Percentiles rank a stretch among this genome's conserved stretches.
These are phyloP conservation scores for Rhyzopertha dominica DNA, from an alignment of 1,140 invertebrate species.

Conservation along the genomic window DNA sequence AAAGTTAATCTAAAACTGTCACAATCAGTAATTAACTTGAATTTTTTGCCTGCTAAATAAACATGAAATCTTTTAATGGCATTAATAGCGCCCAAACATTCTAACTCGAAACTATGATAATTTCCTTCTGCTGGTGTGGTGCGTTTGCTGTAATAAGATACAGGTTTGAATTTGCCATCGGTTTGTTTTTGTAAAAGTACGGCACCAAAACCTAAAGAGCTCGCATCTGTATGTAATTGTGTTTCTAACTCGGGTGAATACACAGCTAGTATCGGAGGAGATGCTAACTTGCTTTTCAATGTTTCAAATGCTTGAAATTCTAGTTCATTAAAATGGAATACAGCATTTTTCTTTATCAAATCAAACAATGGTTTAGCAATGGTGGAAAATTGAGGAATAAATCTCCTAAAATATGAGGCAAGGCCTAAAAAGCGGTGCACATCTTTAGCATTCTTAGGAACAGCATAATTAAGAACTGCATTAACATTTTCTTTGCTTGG, in stretches of 20 bases:
- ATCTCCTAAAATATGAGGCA: slow-evolving; percentile 40
- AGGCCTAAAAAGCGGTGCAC: too few species aligned
- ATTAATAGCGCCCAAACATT: too few species aligned
- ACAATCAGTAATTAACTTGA: too few species aligned
- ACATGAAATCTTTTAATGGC: too few species aligned
- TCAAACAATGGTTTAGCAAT: slow-evolving; percentile 28
- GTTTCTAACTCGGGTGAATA: slow-evolving; percentile 37
- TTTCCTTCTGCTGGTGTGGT: too few species aligned
- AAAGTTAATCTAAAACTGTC: too few species aligned
- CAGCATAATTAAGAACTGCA: slow-evolving; percentile 7
- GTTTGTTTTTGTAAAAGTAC: too few species aligned
- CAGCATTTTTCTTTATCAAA: slow-evolving; percentile 26
- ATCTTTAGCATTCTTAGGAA: slow-evolving; percentile 10
- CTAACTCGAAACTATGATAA: too few species aligned
- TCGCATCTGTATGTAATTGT: slow-evolving; percentile 33
- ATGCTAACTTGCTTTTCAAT: background rate
- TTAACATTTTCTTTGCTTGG: slow-evolving; percentile 10
- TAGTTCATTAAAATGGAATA: slow-evolving; percentile 20
- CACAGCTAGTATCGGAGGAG: slow-evolving; percentile 33
- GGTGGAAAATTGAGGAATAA: slow-evolving; percentile 30
- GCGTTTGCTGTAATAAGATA: too few species aligned
- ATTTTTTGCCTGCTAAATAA: too few species aligned
- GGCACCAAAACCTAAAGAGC: slow-evolving; percentile 19
- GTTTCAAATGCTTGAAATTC: slow-evolving; percentile 11
- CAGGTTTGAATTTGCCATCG: too few species aligned